These are phyloP conservation scores for Perccottus glenii DNA, from an alignment of 2,113 vertebrate genomes.

Conservation along the genomic window DNA sequence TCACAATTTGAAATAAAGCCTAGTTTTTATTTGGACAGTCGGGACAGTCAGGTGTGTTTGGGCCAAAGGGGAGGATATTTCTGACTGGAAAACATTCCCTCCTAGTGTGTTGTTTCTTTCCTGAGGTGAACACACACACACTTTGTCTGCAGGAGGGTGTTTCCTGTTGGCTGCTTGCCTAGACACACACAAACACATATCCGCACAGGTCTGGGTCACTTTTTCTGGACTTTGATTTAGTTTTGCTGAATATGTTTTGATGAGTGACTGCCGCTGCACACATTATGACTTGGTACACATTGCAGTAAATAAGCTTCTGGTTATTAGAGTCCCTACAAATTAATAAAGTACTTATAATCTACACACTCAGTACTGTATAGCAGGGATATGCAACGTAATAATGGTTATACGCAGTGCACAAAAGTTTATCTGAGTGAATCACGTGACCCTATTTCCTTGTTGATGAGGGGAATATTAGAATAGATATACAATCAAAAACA, in stretches of 20 bases:
- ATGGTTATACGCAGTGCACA: neutral
- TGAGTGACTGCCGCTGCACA: neutral
- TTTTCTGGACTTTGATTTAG: conserved; percentile 30
- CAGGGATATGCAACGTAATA: neutral
- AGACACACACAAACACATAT: conserved; percentile 12
- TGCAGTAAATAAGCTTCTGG: neutral
- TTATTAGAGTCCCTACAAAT: neutral
- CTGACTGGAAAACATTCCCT: conserved; percentile 56
- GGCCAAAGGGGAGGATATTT: conserved; percentile 36
- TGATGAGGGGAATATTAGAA: neutral
- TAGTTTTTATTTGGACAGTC: neutral
- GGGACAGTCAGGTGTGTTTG: conserved; percentile 15
- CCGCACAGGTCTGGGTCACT: conserved; percentile 28
- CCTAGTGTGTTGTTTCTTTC: conserved; percentile 46
- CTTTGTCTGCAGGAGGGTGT: conserved; percentile 37
- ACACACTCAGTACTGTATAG: neutral
- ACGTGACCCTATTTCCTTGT: neutral
- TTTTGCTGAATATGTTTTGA: conserved; percentile 10
- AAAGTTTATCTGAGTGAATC: neutral
- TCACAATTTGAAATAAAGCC: neutral
- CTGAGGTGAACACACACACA: conserved; percentile 18
- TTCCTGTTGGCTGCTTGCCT: conserved; percentile 53
- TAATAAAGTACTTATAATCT: neutral
- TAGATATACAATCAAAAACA: too few species aligned
- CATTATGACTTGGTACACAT: neutral